Conservation (phyloP, 2,888 invertebrate genomes). For the Netelia fuscicornis region DNA sequence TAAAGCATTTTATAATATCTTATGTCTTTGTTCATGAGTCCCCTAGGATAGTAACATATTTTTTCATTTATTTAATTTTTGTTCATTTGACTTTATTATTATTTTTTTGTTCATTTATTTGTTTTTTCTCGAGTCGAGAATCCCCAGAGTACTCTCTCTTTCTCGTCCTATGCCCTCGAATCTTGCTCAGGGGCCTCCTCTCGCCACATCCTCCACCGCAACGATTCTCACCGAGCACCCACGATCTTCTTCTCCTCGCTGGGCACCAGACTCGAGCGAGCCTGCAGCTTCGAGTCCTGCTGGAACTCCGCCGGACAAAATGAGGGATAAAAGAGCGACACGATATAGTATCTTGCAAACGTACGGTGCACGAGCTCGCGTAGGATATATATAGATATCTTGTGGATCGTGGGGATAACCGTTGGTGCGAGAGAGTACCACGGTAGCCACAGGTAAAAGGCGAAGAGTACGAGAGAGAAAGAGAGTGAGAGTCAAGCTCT, state of each 20-base stretch:
- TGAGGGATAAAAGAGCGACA: slow-evolving; percentile 54
- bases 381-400: background rate
- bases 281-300: slow-evolving; percentile 37
- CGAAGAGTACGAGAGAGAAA: slow-evolving; percentile 2
- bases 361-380: slow-evolving; percentile 14
- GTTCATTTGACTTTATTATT: background rate
- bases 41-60: too few relatives aligned
- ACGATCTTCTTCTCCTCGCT: slow-evolving; percentile 36
- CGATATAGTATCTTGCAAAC: slow-evolving; percentile 40
- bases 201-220: slow-evolving; percentile 24
- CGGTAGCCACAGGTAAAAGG: slow-evolving; percentile 27
- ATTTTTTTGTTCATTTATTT: background rate
- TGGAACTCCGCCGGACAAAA: slow-evolving; percentile 26
- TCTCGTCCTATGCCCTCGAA: background rate
- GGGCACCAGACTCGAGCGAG: background rate
- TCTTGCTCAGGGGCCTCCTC: slow-evolving; percentile 14
- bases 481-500: slow-evolving; percentile 7
- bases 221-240: slow-evolving; percentile 52
- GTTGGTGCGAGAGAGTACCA: slow-evolving; percentile 16
- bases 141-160: slow-evolving; percentile 21
- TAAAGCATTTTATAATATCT: too few relatives aligned
- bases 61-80: background rate
- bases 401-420: slow-evolving; percentile 2
- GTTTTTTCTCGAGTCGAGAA: slow-evolving; percentile 24
- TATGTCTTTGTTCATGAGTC: too few relatives aligned